Conservation (phyloP, 1,140 invertebrate genomes). For the Hermetia illucens region DNA sequence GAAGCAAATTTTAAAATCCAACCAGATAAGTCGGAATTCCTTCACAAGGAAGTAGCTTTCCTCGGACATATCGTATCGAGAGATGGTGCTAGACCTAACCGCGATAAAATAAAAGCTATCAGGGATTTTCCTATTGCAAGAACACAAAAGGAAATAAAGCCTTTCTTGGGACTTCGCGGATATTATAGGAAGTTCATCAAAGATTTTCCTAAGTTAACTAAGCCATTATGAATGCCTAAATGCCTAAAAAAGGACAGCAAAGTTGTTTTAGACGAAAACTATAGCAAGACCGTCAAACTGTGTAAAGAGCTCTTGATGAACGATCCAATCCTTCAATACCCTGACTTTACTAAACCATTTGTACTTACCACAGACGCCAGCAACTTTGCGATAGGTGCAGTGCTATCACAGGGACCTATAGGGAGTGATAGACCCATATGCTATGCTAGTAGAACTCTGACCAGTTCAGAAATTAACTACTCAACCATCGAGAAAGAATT, state of each 20-base stretch:
- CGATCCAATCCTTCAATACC: constrained; percentile 12
- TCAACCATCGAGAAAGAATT: constrained; percentile 18
- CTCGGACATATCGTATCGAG: constrained; percentile 18
- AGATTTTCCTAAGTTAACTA: constrained; percentile 15
- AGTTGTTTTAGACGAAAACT: constrained; percentile 12
- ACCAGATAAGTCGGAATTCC: constrained; percentile 14
- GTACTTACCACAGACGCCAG: constrained; percentile 18
- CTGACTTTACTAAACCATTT: constrained; percentile 19
- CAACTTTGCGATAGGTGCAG: constrained; percentile 17
- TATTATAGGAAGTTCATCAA: constrained; percentile 9
- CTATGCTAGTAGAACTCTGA: constrained; percentile 12
- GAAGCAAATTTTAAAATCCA: constrained; percentile 11
- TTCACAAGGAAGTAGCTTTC: constrained; percentile 15
- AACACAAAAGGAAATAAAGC: constrained; percentile 24
- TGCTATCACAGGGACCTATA: constrained; percentile 12
- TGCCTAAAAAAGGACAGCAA: constrained; percentile 10
- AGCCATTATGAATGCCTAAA: constrained; percentile 13
- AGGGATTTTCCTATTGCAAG: constrained; percentile 16
- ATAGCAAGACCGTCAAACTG: constrained; percentile 4
- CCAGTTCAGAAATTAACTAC: constrained; percentile 13
- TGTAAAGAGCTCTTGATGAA: background rate
- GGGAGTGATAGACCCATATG: constrained; percentile 14
- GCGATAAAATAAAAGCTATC: constrained; percentile 10
- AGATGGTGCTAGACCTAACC: constrained; percentile 12
- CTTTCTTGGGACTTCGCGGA: constrained; percentile 28